Base-by-base conservation (phyloP, 2,113 vertebrate species). In the Epinephelus cyanopodus region DNA sequence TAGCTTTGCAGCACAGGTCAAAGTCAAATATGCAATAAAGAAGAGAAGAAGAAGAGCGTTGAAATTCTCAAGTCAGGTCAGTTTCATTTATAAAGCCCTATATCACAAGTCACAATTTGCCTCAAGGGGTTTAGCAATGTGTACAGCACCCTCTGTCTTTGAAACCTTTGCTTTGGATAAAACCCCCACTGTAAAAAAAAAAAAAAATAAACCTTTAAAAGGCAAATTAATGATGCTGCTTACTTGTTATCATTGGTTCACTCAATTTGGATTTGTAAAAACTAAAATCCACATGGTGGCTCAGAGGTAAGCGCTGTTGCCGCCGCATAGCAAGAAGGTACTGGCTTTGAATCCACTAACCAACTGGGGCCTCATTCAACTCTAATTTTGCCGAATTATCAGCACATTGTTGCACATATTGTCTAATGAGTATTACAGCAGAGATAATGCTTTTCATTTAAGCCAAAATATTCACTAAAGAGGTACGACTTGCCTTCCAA, bases 351-450 rank as follows among this genome's bases (percentile, higher is more conserved):
- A 53, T 65, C 7, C 1, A 18, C 8, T 17, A 13, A 64, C 23
- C 33, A 71, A 27, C n/a, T 25, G 29, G 17, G 29, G 14, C 6
- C 27, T 81, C 62, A 81, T 77, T 74, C 29, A 69, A 25, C 47
- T 8, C 29, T 58, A 29, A 82, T 85, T 66, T 64, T 66, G 25
- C 17, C 6, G 15, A 64, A 78, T 79, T 60, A 73, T 71, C 42
- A 39, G 42, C 50, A 75, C 21, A 21, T 79, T 56, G 67, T 66
- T 70, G 45, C 72, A 65, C 71, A 47, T 57, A 33, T 27, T 76
- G 56, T 72, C 23, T 48, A 14, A 73, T 65, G 37, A 60, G n/a
- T 58, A 78, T 65, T 77, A 60, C 47, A 70, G 25, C 61, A 58
- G 7, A 37, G 25, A 45, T 72, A n/a, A 75, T 52, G 9, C 5